These are phyloP conservation scores for Drosophila barbarae DNA, from an alignment of 2,888 invertebrate genomes.

Conservation along the genomic window DNA sequence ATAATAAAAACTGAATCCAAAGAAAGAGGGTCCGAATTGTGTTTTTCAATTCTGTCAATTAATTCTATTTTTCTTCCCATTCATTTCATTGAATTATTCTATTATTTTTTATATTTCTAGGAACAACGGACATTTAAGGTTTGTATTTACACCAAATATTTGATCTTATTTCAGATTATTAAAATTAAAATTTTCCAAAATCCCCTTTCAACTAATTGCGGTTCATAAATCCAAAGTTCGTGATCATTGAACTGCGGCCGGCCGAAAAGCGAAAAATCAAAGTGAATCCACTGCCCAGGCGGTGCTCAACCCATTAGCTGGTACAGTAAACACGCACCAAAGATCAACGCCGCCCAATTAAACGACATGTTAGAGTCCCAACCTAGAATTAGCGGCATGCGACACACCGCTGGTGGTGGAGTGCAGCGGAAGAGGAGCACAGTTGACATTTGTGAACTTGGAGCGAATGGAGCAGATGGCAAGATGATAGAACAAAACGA, in stretches of 20 bases:
- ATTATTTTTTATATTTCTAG: not conserved
- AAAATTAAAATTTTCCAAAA: not conserved
- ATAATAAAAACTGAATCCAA: not conserved
- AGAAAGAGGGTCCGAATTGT: not conserved
- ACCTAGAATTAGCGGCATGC: slow-evolving; percentile 64
- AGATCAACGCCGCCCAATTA: slow-evolving; percentile 39
- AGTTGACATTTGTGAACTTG: slow-evolving; percentile 66
- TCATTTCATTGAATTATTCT: not conserved
- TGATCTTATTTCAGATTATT: not conserved
- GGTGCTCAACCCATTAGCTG: slow-evolving; percentile 48
- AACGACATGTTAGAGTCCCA: slow-evolving; percentile 28
- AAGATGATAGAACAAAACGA: slow-evolving; percentile 65
- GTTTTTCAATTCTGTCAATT: not conserved
- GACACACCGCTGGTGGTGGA: slow-evolving; percentile 21
- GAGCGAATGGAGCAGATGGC: slow-evolving; percentile 41
- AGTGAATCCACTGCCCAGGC: slow-evolving; percentile 20
- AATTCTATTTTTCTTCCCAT: not conserved
- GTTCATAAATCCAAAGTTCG: slow-evolving; percentile 38
- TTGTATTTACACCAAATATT: not conserved
- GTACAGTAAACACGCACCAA: slow-evolving; percentile 49
- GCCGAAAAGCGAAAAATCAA: slow-evolving; percentile 37
- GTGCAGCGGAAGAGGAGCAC: not conserved
- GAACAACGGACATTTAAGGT: not conserved
- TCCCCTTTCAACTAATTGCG: not conserved
- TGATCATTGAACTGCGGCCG: slow-evolving; percentile 46